These are phyloP conservation scores for Melolontha melolontha DNA, from an alignment of 2,888 invertebrate genomes.

Conservation along the genomic window DNA sequence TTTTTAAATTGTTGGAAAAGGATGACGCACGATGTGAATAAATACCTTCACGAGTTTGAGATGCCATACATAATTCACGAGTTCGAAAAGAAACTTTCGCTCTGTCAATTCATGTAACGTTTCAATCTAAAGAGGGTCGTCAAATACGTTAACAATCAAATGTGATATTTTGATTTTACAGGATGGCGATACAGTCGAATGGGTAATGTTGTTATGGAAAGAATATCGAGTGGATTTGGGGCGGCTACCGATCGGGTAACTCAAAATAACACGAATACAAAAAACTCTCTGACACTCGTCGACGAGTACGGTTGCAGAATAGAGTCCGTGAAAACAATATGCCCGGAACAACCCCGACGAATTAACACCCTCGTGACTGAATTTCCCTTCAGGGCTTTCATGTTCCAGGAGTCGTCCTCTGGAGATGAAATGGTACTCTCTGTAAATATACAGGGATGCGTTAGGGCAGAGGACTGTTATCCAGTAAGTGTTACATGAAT, in stretches of 20 bases:
- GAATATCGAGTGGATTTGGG: conserved; percentile 53
- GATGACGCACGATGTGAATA: no score
- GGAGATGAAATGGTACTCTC: conserved; percentile 71
- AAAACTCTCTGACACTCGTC: conserved; percentile 61
- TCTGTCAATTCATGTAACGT: no score
- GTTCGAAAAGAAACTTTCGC: no score
- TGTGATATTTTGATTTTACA: conserved; percentile 47
- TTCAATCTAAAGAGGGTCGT: no score
- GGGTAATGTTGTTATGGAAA: conserved; percentile 66
- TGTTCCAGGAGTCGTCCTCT: conserved; percentile 71
- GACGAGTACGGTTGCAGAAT: conserved; percentile 67
- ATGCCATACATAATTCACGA: no score
- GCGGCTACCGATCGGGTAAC: conserved; percentile 42
- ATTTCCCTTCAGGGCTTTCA: conserved; percentile 67
- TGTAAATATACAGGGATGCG: conserved; percentile 69
- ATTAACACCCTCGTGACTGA: conserved; percentile 64
- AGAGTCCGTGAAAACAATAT: conserved; percentile 65
- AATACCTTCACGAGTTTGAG: no score
- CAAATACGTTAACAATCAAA: no score
- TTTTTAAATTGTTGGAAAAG: no score
- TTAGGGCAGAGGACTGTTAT: no score
- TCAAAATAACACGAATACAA: conserved; percentile 48
- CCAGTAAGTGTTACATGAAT: no score
- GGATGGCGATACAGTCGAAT: conserved; percentile 70
- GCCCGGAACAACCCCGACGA: conserved; percentile 64